Evolutionary conservation across 2,797 vertebrate genomes (phyloP), one percentile per base, ranked within the genome.

Genomic region (Gymnoscopelus braueri): DNA sequence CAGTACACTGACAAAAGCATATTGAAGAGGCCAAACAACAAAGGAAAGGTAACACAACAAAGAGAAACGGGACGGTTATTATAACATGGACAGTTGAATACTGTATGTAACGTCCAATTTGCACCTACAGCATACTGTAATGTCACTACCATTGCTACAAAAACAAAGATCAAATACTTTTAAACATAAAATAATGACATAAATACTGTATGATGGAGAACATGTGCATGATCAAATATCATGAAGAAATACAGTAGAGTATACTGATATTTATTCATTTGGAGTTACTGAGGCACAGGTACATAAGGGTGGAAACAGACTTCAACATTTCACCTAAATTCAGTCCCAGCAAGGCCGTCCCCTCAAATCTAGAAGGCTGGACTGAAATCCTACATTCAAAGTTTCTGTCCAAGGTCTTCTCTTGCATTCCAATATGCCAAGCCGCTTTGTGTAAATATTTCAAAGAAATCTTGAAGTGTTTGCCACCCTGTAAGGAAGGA

Each of bases 1-100:
- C 75, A 87, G 79, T 74, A 81, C 75, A 87, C 79, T 82, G 29
- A 84, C 65, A 73, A 48, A 77, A 80, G 76, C 78, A 71, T 66
- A 64, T 71, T 71, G 70, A 70, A 48, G 65, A 79, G 58, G 73
- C 39, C 32, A 47, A 73, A 77, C 53, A 49, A 72, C 19, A 75
- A 63, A 60, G 39, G 61, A 58, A 26, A 75, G 52, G 39, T 72
- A 5, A 65, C 26, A 59, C 23, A 59, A 57, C 26, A 67, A 53
- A 39, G 60, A 67, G 50, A 78, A 81, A 81, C 48, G 77, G 19
- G 65, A 70, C 49, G 57, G 67, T 75, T 61, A 80, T 63, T 63
- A 47, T 12, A 63, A 74, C 35, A 49, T 0, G 15, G 26, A 65
- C 12, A 75, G 56, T 29, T 50, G 54, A 59, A 59, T 55, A 19